Conservation (phyloP, 2,888 invertebrate species). For the Chymomyza procnemis region DNA sequence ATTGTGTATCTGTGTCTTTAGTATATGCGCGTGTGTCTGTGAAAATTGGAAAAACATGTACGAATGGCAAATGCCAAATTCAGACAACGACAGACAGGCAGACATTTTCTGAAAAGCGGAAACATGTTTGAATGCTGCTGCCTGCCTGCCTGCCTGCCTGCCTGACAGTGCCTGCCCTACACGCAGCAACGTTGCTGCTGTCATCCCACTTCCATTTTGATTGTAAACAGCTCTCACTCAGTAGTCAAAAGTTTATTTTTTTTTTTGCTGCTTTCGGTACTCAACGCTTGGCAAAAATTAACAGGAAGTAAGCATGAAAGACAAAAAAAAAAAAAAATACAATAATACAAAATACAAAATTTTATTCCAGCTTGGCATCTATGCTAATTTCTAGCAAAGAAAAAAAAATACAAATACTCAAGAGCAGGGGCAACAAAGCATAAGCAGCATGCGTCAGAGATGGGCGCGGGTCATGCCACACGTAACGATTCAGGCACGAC, state of each 20-base stretch:
- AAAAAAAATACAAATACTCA: background rate
- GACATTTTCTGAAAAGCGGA: slow-evolving; percentile 54
- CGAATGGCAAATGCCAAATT: slow-evolving; percentile 39
- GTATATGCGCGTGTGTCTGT: slow-evolving; percentile 5
- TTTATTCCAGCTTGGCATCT: slow-evolving; percentile 20
- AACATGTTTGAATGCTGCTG: slow-evolving; percentile 51
- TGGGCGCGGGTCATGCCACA: slow-evolving; percentile 1
- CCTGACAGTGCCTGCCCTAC: too few relatives aligned
- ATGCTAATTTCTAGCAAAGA: slow-evolving; percentile 48
- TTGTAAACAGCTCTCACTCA: slow-evolving; percentile 39
- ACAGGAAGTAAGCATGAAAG: slow-evolving; percentile 41
- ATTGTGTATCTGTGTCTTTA: background rate
- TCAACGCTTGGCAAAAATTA: slow-evolving; percentile 27
- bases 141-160: too few relatives aligned
- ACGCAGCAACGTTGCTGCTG: background rate
- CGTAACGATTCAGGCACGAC: background rate
- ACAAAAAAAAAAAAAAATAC: slow-evolving; percentile 23
- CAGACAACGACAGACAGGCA: slow-evolving; percentile 24
- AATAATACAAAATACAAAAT: slow-evolving; percentile 17
- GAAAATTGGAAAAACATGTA: slow-evolving; percentile 66
- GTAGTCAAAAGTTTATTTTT: slow-evolving; percentile 2
- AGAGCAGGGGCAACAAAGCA: background rate
- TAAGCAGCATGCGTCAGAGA: background rate
- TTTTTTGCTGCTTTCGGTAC: background rate
- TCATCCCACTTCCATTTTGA: slow-evolving; percentile 26